Evolutionary conservation across 1,140 invertebrate species (phyloP), one percentile per base, ranked within the genome.

Genomic region (Drosophila nigrodunni): DNA sequence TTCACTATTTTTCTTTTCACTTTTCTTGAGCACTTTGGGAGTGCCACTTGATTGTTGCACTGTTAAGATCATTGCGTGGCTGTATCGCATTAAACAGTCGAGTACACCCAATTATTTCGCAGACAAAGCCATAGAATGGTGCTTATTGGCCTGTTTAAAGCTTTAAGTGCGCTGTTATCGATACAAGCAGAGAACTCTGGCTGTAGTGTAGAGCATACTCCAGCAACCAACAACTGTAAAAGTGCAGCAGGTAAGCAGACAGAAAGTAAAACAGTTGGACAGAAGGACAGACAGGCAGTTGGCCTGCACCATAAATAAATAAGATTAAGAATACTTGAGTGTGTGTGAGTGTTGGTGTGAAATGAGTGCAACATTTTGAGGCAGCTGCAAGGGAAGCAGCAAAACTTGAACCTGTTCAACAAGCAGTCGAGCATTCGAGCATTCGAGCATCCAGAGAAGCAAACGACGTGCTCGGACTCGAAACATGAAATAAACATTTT

Each of bases 401-500:
- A 34, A 37, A 59, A 21, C 54, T 61, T 11, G 43, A 49, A 47
- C 43, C 52, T 44, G 55, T 59, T 41, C 39, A 59, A 59, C 55
- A 59, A 59, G 41, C 35, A 77, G 68, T 72, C 70, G 75, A 60
- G 72, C 72, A 67, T 62, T 72, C 70, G 75, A 60, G 72, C 72
- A 67, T 62, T 21, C 61, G 25, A 30, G 25, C 25, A 30, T 5
- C 25, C 6, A 30, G 25, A 67, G 25, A 44, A 49, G 62, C 83
- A 72, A 81, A 80, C 82, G 75, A 89, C 83, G 85, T 89, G 83
- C 71, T 64, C 41, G 59, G 83, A 88, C 80, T 89, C 60, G 30
- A 74, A 88, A 88, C 67, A 89, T 88, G 85, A 89, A 88, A 88
- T 88, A 88, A 88, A 88, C 85, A 88, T 88, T 88, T 57, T 35